A percentile compares a stretch with the other conserved stretches of the same genome.
phyloP scores from a whole-genome alignment of 2,113 vertebrate genomes.

The Scatophagus argus region DNA sequence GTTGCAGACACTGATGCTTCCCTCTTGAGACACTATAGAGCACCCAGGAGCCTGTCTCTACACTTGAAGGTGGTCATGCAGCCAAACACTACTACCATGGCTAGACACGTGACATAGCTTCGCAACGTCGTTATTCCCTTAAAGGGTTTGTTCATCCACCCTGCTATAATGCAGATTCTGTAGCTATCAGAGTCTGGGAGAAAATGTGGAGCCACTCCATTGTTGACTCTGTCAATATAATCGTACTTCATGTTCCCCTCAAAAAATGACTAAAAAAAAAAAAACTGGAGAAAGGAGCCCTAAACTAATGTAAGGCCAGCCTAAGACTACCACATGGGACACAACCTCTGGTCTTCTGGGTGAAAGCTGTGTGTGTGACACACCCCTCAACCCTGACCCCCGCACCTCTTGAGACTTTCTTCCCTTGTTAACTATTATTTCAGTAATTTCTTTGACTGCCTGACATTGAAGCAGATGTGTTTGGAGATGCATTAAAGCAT shows the following conservation, averaged over 20 bases:
- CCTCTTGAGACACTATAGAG: slow-evolving; percentile 8
- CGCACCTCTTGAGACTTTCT: no score
- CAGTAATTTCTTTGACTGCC: no score
- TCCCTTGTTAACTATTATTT: no score
- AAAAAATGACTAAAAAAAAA: not conserved
- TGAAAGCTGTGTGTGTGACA: no score
- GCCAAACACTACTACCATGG: not conserved
- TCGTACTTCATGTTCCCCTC: not conserved
- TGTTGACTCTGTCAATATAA: not conserved
- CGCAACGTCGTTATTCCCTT: not conserved
- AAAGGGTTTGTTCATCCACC: not conserved
- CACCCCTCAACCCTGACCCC: no score
- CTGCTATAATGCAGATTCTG: not conserved
- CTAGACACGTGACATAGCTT: not conserved
- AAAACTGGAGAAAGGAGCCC: not conserved
- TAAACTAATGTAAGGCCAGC: not conserved
- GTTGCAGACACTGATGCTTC: not conserved
- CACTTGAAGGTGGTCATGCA: not conserved
- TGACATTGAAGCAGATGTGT: no score
- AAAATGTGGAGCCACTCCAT: not conserved
- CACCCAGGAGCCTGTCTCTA: not conserved
- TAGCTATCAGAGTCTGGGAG: not conserved
- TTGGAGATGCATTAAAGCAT: no score
- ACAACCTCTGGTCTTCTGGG: no score
- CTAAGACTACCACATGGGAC: no score